Percentiles rank a stretch among this genome's conserved stretches.
These are phyloP conservation scores for Mormoops blainvillei DNA, from an alignment of 2,113 vertebrate species.

Conservation along the genomic window DNA sequence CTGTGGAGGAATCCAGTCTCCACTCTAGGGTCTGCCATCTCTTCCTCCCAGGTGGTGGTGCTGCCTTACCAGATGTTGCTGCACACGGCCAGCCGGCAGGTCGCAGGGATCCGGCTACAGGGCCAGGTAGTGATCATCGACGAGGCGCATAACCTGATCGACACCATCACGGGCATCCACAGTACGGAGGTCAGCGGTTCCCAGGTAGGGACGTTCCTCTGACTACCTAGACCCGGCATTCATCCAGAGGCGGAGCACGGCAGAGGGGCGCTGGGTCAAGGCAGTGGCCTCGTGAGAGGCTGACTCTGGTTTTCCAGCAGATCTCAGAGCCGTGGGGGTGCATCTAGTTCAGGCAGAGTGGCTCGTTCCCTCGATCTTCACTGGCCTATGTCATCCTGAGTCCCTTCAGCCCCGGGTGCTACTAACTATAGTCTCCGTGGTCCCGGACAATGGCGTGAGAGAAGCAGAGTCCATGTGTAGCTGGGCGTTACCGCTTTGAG, in stretches of 20 bases:
- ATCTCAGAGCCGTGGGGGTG: background rate
- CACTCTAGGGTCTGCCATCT: fast-evolving
- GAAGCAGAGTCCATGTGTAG: fast-evolving
- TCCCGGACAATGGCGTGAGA: background rate
- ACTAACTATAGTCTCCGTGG: background rate
- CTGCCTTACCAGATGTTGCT: conserved; percentile 96
- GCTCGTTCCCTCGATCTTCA: background rate
- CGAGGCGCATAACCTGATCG: conserved; percentile 96
- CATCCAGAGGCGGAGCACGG: background rate
- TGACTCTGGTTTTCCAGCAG: background rate
- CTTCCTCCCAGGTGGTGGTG: conserved; percentile 88
- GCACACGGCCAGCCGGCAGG: conserved; percentile 89
- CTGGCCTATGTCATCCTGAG: background rate
- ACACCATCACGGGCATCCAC: conserved; percentile 92
- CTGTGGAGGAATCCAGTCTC: fast-evolving
- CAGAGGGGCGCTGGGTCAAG: no score
- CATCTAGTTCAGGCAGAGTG: background rate
- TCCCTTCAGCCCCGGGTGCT: background rate
- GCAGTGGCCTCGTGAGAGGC: background rate
- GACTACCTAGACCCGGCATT: background rate
- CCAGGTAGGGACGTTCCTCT: conserved; percentile 82
- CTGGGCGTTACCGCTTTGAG: background rate
- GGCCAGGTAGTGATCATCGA: conserved; percentile 95
- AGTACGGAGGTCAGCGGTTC: conserved; percentile 88
- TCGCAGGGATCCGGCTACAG: conserved; percentile 91